A percentile compares a stretch with the other conserved stretches of the same genome.
These are phyloP conservation scores for Tolypeutes matacus DNA, from an alignment of 2,797 vertebrate species.

Conservation along the genomic window DNA sequence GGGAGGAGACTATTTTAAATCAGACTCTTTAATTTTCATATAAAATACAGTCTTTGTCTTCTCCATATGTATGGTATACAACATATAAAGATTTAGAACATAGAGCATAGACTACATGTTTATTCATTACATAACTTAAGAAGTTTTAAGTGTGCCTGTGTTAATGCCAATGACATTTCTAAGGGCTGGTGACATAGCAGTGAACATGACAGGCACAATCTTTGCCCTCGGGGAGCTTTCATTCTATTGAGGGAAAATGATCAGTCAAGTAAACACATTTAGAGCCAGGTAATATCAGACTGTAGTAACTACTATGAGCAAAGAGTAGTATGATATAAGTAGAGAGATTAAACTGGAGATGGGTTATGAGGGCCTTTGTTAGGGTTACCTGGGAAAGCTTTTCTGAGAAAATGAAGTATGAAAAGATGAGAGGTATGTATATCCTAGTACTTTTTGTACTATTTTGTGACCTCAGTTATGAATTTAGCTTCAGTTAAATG, in stretches of 20 bases:
- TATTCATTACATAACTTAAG: not conserved
- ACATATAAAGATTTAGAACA: not conserved
- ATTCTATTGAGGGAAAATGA: not conserved
- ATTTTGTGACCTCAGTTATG: not conserved
- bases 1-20: not conserved
- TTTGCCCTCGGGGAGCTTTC: not conserved
- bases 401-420: not conserved
- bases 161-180: not conserved
- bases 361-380: not conserved
- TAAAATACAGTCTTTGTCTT: not conserved
- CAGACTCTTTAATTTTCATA: not conserved
- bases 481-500: not conserved
- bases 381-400: not conserved
- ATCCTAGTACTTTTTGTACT: not conserved
- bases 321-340: not conserved
- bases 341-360: not conserved
- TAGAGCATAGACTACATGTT: not conserved
- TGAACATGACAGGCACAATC: not conserved
- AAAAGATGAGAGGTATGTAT: not conserved
- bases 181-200: not conserved
- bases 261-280: not conserved
- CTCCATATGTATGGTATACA: not conserved
- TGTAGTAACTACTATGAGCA: not conserved
- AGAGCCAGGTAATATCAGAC: not conserved
- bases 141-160: not conserved